Conservation (phyloP, 2,888 invertebrate genomes). For the Abrostola tripartita region DNA sequence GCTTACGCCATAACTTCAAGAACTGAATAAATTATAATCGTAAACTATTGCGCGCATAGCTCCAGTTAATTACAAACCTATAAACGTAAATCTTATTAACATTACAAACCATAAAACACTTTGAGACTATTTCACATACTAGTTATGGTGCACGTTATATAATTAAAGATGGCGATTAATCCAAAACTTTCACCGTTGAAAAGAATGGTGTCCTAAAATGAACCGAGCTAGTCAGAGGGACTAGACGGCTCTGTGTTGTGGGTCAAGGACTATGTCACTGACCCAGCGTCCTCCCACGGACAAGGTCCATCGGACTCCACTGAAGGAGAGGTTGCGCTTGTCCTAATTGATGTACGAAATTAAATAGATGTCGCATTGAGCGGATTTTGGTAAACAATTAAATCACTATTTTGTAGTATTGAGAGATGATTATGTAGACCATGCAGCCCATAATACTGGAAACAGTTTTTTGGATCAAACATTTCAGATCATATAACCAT, state of each 20-base stretch:
- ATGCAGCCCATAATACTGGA: no score
- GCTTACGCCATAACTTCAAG: background rate
- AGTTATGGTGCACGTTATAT: background rate
- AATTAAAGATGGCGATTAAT: conserved; percentile 16
- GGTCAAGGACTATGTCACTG: conserved; percentile 82
- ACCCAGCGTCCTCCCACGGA: conserved; percentile 65
- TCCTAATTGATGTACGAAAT: conserved; percentile 1
- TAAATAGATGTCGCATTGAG: conserved; percentile 11
- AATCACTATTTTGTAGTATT: no score
- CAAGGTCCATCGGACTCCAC: conserved; percentile 12
- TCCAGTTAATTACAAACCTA: conserved; percentile 18
- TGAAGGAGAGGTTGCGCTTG: conserved; percentile 22
- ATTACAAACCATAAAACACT: conserved; percentile 15
- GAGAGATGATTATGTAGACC: no score
- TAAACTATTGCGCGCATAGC: conserved; percentile 23
- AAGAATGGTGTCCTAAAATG: conserved; percentile 54
- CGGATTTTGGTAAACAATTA: background rate
- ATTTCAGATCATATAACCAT: no score
- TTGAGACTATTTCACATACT: background rate
- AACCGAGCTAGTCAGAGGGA: conserved; percentile 47
- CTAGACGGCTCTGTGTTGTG: conserved; percentile 55
- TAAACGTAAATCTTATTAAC: conserved; percentile 17
- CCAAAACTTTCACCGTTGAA: conserved; percentile 40
- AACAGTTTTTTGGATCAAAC: no score
- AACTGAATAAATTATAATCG: conserved; percentile 22